phyloP scores from a whole-genome alignment of 2,797 vertebrate genomes.

The Phyllotis vaccarum region DNA sequence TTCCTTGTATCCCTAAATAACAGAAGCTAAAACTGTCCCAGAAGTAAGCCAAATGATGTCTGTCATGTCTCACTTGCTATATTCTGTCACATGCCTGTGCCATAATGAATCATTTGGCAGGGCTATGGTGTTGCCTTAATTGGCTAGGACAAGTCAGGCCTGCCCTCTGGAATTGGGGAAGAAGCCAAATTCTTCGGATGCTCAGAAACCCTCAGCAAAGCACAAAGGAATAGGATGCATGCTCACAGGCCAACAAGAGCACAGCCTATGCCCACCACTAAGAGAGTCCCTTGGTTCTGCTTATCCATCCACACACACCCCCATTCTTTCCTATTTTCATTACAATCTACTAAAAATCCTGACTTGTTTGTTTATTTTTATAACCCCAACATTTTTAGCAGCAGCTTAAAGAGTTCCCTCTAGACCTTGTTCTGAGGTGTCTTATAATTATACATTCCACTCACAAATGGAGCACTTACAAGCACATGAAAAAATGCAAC shows the following conservation, averaged over 20 bases:
- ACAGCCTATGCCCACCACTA: background rate
- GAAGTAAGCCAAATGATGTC: constrained; percentile 62
- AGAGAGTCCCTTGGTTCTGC: background rate
- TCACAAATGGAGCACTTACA: constrained; percentile 75
- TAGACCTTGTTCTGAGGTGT: constrained; percentile 52
- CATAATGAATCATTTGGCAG: constrained; percentile 73
- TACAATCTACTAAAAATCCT: constrained; percentile 26
- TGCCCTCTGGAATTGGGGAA: constrained; percentile 53
- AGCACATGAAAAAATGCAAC: constrained; percentile 72
- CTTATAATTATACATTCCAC: constrained; percentile 76
- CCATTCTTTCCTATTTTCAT: background rate
- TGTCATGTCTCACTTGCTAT: constrained; percentile 63
- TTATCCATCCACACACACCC: background rate
- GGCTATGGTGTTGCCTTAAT: constrained; percentile 58
- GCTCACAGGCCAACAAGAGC: background rate
- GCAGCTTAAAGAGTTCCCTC: constrained; percentile 66
- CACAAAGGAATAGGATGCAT: constrained; percentile 16
- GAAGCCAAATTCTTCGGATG: constrained; percentile 66
- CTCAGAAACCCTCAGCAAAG: constrained; percentile 36
- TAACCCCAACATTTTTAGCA: constrained; percentile 29
- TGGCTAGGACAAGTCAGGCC: constrained; percentile 73
- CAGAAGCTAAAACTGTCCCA: constrained; percentile 29
- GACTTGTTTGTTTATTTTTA: constrained; percentile 55
- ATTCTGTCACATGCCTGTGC: constrained; percentile 67
- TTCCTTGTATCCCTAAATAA: constrained; percentile 43